Percentiles rank a stretch among this genome's conserved stretches.
Evolutionary conservation across 2,888 invertebrate species (phyloP).

Genomic region (Eudemis profundana): DNA sequence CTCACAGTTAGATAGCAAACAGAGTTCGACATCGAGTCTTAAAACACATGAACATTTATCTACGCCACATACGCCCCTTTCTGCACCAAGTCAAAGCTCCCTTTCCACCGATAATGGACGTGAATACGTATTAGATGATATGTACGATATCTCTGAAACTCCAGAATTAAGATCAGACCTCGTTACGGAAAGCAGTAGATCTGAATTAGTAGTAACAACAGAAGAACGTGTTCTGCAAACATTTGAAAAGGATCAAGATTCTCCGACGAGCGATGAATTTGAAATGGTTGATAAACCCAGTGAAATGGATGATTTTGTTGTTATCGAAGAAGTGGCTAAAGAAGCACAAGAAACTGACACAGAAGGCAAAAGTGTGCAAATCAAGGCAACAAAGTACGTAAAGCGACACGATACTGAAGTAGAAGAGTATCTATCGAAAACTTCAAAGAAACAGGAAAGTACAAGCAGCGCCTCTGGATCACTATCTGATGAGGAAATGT

Average conservation of each 20-base stretch:
- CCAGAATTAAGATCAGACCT: slow-evolving; percentile 84
- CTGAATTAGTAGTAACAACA: slow-evolving; percentile 86
- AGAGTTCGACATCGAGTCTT: slow-evolving; percentile 85
- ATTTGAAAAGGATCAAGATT: slow-evolving; percentile 87
- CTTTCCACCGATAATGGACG: slow-evolving; percentile 87
- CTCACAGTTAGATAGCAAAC: slow-evolving; percentile 79
- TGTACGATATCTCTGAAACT: slow-evolving; percentile 85
- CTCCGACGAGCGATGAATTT: slow-evolving; percentile 93
- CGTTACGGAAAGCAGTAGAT: slow-evolving; percentile 77
- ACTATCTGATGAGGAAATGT: slow-evolving; percentile 86
- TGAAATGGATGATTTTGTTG: slow-evolving; percentile 94
- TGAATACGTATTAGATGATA: slow-evolving; percentile 87
- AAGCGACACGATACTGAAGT: slow-evolving; percentile 89
- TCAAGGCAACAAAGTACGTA: slow-evolving; percentile 81
- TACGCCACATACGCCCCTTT: slow-evolving; percentile 86
- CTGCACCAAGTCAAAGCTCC: slow-evolving; percentile 87
- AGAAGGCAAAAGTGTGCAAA: slow-evolving; percentile 92
- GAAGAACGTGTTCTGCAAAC: slow-evolving; percentile 85
- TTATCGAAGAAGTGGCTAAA: slow-evolving; percentile 94
- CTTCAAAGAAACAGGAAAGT: slow-evolving; percentile 87
- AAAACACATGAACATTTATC: slow-evolving; percentile 83
- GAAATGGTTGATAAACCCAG: slow-evolving; percentile 95
- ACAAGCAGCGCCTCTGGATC: slow-evolving; percentile 85
- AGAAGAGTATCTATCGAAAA: slow-evolving; percentile 88
- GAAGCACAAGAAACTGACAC: slow-evolving; percentile 93